phyloP scores from a whole-genome alignment of 2,888 invertebrate species.

The Alentia gelatinosa region DNA sequence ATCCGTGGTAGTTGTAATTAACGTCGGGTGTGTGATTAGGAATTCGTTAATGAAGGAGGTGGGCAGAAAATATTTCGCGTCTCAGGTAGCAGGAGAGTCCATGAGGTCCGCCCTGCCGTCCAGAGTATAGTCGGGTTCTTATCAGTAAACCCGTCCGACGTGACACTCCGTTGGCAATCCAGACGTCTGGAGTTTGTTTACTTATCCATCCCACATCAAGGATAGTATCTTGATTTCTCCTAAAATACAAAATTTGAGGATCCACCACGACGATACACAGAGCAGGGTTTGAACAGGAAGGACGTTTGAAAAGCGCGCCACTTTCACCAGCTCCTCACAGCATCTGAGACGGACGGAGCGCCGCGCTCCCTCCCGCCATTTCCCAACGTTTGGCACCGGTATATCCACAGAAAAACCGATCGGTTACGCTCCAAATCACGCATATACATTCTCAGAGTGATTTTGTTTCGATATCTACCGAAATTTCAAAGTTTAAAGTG shows the following conservation, averaged over 20 bases:
- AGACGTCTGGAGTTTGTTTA: background rate
- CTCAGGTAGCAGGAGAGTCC: background rate
- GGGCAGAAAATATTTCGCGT: too few species aligned
- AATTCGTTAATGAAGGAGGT: too few species aligned
- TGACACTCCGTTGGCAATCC: background rate
- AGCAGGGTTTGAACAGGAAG: background rate
- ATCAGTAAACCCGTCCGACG: background rate
- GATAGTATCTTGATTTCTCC: background rate
- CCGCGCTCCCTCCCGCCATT: background rate
- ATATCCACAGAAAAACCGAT: background rate
- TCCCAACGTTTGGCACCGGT: background rate
- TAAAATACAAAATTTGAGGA: background rate
- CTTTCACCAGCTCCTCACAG: background rate
- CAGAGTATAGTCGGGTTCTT: background rate
- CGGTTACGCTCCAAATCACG: background rate
- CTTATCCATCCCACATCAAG: background rate
- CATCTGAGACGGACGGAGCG: background rate
- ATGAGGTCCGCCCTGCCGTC: background rate
- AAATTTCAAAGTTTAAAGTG: background rate
- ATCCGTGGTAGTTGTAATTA: too few species aligned
- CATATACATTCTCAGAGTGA: background rate
- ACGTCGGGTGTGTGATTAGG: too few species aligned
- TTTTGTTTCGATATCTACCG: background rate
- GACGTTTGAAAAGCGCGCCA: slow-evolving; percentile 40
- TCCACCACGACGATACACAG: background rate